Evolutionary conservation across 2,113 vertebrate genomes (phyloP), one percentile per base, ranked within the genome.

Genomic region (Gasterosteus aculeatus): DNA sequence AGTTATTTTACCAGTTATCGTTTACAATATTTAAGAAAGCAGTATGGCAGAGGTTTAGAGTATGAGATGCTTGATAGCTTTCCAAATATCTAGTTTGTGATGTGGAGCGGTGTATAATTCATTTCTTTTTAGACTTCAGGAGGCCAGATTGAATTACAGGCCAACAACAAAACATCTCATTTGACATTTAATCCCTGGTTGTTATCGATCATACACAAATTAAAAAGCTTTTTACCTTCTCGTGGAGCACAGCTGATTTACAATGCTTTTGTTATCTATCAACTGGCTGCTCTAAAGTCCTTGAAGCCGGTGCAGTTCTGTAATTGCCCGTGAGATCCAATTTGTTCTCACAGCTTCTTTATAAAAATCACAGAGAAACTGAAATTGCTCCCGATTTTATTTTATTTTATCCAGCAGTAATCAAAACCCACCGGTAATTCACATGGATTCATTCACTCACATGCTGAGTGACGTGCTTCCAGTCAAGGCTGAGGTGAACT

Each of bases 401-500:
- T n/a, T 58, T 1, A n/a, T n/a, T 18, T 39, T 14, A 9, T 4
- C 7, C n/a, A 1, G 2, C 41, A 58, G 1, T 33, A 71, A 60
- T 39, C 31, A 35, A 10, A 33, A 19, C 3, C 0, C 41, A 15
- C 18, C 10, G 10, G 18, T 10, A n/a, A n/a, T 58, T 33, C 54
- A 22, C 9, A n/a, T 31, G 38, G 8, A 22, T 46, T 56, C 31
- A 31, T 59, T 33, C 31, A 54, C 22, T 2, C 19, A 2, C 7
- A 14, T 66, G 8, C 22, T 26, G 22, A 26, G 31, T 7, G 5
- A 33, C 10, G 39, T 29, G 29, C 59, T 77, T 76, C 57, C 7
- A 72, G 42, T 47, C 35, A 41, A 46, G 51, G 51, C 64, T 72
- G 39, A 59, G 10, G 22, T 65, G 57, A 65, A 33, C 33, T 15